phyloP scores from a whole-genome alignment of 2,888 invertebrate species.

The Rambutsinella grinnellia region DNA sequence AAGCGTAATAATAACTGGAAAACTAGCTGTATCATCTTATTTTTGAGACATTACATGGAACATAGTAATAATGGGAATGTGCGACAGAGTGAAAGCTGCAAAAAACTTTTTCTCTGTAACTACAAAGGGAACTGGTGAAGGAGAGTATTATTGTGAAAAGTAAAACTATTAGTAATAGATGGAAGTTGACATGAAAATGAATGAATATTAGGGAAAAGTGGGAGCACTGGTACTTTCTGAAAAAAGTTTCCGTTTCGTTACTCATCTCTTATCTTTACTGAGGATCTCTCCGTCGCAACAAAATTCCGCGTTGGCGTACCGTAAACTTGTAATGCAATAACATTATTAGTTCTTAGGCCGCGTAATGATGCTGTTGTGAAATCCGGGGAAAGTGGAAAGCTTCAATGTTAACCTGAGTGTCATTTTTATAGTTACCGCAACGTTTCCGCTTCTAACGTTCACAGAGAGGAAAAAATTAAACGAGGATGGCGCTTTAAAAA shows the following conservation, averaged over 20 bases:
- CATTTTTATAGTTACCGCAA: background rate
- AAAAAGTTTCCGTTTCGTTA: background rate
- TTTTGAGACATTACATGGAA: background rate
- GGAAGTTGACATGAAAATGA: conserved; percentile 7
- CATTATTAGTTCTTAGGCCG: no score
- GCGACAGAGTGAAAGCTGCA: background rate
- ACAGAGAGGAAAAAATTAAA: background rate
- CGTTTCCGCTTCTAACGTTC: background rate
- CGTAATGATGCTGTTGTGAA: background rate
- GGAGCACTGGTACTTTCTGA: background rate
- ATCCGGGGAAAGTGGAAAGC: background rate
- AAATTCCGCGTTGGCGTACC: background rate
- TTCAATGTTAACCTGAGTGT: background rate
- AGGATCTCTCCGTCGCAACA: no score
- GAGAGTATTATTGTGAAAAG: background rate
- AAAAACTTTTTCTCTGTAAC: no score
- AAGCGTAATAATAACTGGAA: background rate
- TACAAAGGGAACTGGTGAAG: background rate
- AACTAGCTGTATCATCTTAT: background rate
- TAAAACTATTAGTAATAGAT: background rate
- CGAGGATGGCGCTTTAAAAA: background rate
- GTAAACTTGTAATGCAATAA: background rate
- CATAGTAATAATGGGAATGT: background rate
- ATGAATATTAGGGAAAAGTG: conserved; percentile 2
- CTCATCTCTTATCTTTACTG: background rate